Conservation (phyloP, 2,888 invertebrate genomes). For the Choristoneura rosaceana region DNA sequence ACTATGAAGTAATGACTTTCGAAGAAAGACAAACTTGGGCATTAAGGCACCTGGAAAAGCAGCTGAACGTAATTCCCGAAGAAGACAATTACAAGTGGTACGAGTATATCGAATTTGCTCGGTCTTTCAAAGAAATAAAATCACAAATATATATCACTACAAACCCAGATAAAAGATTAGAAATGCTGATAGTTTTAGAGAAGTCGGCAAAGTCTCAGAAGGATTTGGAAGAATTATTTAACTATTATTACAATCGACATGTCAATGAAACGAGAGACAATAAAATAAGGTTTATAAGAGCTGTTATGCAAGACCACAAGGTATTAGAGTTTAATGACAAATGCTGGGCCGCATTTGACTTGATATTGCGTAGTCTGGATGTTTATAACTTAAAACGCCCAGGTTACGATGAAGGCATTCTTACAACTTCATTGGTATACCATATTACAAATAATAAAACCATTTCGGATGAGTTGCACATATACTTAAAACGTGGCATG, state of each 20-base stretch:
- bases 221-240: slow-evolving; percentile 57
- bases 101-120: slow-evolving; percentile 59
- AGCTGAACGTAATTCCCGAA: slow-evolving; percentile 51
- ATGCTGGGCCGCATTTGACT: slow-evolving; percentile 63
- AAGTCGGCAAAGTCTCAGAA: slow-evolving; percentile 54
- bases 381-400: too few species aligned
- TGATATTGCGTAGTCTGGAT: too few species aligned
- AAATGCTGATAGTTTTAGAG: slow-evolving; percentile 56
- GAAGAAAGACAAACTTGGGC: slow-evolving; percentile 64
- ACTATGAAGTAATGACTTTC: slow-evolving; percentile 56
- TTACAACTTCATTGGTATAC: slow-evolving; percentile 58
- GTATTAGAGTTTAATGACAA: slow-evolving; percentile 58
- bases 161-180: slow-evolving; percentile 50
- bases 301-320: slow-evolving; percentile 58
- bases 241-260: slow-evolving; percentile 62
- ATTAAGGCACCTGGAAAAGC: too few species aligned
- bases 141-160: slow-evolving; percentile 52
- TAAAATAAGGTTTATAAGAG: too few species aligned
- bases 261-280: too few species aligned
- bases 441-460: slow-evolving; percentile 56
- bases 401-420: too few species aligned
- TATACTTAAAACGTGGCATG: too few species aligned
- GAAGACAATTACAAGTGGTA: slow-evolving; percentile 63
- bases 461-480: too few species aligned
- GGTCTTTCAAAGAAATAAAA: slow-evolving; percentile 58